Base-by-base conservation (phyloP, 37 sponge, comb jelly and placozoan species). In the Chondrosia reniformis region DNA sequence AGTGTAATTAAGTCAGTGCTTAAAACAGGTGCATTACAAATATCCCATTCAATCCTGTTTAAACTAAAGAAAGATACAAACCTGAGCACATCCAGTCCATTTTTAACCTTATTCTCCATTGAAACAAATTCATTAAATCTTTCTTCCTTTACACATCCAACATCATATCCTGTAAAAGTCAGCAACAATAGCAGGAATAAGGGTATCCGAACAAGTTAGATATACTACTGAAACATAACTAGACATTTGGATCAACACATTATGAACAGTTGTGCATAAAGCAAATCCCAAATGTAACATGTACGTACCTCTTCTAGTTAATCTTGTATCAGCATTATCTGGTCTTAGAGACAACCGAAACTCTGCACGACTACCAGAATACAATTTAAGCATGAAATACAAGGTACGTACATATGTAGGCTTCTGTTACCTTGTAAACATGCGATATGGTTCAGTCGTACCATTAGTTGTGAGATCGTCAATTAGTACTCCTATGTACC, bases 391-490 rank as follows among this genome's bases (percentile, higher is more conserved):
- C n/a, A n/a, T n/a, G n/a, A n/a, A n/a, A n/a, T n/a, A n/a, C n/a
- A n/a, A n/a, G n/a, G n/a, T n/a, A n/a, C n/a, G n/a, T n/a, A n/a
- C n/a, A n/a, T n/a, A n/a, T n/a, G n/a, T n/a, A n/a, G n/a, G n/a
- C n/a, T n/a, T n/a, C n/a, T n/a, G n/a, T 78, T 36, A 85, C 93
- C 90, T 88, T 40, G 92, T 95, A 46, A 95, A 95, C 95, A 95
- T 91, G 63, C 95, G 57, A 65, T 95, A 95, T 3, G 95, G 95
- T 57, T 95, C 95, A 33, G 89, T 59, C 8, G 80, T 74, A 13
- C 95, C 95, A 24, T 54, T 66, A 19, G 89, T 91, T 15, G 89
- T 88, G 28, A 95, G 78, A 71, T 95, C 95, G 79, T 95, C 95
- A 17, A 95, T 88, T 17, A 95, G 76, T 0, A 95, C 95, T 46